phyloP scores from a whole-genome alignment of 2,888 invertebrate genomes.

The Eremobia ochroleuca region DNA sequence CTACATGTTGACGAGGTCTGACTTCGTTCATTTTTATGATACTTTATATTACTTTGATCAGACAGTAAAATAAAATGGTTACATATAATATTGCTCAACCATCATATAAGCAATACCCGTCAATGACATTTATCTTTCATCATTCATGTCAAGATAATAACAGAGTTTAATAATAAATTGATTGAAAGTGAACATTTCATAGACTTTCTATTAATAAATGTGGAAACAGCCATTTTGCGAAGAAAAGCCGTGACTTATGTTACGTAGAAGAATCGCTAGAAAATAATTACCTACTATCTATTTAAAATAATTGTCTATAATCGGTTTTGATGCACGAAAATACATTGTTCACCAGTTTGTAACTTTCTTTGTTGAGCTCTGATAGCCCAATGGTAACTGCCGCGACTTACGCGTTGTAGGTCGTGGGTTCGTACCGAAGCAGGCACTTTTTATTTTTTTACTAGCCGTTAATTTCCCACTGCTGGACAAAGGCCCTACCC shows the following conservation, averaged over 20 bases:
- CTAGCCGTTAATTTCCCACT: too few relatives aligned
- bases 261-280: conserved; percentile 9
- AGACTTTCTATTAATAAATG: conserved; percentile 46
- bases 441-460: too few relatives aligned
- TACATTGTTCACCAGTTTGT: not conserved
- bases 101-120: conserved; percentile 15
- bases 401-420: too few relatives aligned
- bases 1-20: too few relatives aligned
- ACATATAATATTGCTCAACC: conserved; percentile 8
- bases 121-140: conserved; percentile 34
- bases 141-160: conserved; percentile 43
- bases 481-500: too few relatives aligned
- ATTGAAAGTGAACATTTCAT: conserved; percentile 45
- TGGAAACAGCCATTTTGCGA: conserved; percentile 7
- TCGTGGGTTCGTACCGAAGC: too few relatives aligned
- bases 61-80: conserved; percentile 9
- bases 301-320: conserved; percentile 42
- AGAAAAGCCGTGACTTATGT: conserved; percentile 23
- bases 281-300: conserved; percentile 19
- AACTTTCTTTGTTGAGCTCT: too few relatives aligned
- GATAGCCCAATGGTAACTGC: too few relatives aligned
- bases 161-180: conserved; percentile 35
- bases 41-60: conserved; percentile 1
- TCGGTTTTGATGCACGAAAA: conserved; percentile 24
- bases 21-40: too few relatives aligned